phyloP scores from a whole-genome alignment of 2,888 invertebrate species.

The Lagria hirta region DNA sequence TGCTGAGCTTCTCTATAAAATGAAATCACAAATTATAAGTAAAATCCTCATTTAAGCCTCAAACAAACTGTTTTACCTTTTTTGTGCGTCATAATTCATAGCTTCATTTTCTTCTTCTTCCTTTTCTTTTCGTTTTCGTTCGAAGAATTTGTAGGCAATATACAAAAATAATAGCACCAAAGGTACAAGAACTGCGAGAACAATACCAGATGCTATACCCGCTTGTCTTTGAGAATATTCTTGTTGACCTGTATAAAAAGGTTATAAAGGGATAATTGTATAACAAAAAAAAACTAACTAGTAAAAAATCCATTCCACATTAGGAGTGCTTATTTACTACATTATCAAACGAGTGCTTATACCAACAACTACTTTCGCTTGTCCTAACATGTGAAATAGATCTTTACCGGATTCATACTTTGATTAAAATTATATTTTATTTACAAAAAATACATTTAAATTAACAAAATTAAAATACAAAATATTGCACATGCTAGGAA shows the following conservation, averaged over 20 bases:
- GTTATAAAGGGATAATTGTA: slow-evolving; percentile 1
- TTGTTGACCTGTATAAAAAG: slow-evolving; percentile 64
- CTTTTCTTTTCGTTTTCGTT: slow-evolving; percentile 40
- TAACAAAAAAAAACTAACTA: slow-evolving; percentile 28
- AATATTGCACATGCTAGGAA: slow-evolving; percentile 41
- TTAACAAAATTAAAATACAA: slow-evolving; percentile 19
- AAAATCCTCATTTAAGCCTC: slow-evolving; percentile 8
- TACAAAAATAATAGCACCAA: slow-evolving; percentile 67
- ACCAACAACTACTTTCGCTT: slow-evolving; percentile 33
- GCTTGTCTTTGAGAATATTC: slow-evolving; percentile 78
- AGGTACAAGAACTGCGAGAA: slow-evolving; percentile 75
- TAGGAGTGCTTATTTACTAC: no score
- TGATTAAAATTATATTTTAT: slow-evolving; percentile 31
- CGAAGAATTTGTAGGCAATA: slow-evolving; percentile 45
- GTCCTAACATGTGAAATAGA: slow-evolving; percentile 51
- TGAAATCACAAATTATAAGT: slow-evolving; percentile 22
- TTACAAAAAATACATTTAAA: slow-evolving; percentile 21
- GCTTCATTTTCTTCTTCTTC: slow-evolving; percentile 39
- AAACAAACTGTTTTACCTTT: slow-evolving; percentile 14
- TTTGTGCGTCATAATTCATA: slow-evolving; percentile 24
- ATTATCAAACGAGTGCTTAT: slow-evolving; percentile 39
- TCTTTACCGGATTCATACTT: slow-evolving; percentile 26
- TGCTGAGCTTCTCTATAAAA: slow-evolving; percentile 47
- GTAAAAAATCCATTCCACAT: slow-evolving; percentile 46
- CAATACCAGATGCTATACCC: slow-evolving; percentile 76